These are phyloP conservation scores for Miniopterus natalensis DNA, from an alignment of 2,113 vertebrate species.

Conservation along the genomic window DNA sequence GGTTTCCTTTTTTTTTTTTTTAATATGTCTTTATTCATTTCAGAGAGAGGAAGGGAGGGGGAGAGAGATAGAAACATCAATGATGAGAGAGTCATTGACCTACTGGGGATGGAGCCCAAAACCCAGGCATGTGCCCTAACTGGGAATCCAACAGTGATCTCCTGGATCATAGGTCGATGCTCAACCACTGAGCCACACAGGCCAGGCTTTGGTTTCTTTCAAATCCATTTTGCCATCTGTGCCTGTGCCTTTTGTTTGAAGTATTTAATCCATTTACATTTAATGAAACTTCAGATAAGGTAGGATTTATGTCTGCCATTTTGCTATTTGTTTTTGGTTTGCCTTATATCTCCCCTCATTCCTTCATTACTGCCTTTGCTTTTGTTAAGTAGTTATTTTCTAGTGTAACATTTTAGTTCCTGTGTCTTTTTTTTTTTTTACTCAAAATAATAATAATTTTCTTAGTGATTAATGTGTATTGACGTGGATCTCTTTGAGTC, in stretches of 20 bases:
- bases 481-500: not conserved
- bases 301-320: not conserved
- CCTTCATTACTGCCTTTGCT: not conserved
- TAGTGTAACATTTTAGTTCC: not conserved
- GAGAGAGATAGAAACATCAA: no score
- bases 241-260: not conserved
- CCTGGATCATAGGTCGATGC: no score
- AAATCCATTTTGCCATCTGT: not conserved
- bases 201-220: not conserved
- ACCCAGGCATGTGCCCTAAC: no score
- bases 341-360: not conserved
- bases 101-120: no score
- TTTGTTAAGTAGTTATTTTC: constrained; percentile 3
- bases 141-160: no score
- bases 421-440: not conserved
- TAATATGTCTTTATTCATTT: no score
- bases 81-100: no score
- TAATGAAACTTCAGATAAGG: constrained; percentile 48
- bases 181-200: no score
- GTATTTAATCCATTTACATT: not conserved
- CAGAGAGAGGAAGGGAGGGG: no score
- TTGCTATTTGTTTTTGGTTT: not conserved
- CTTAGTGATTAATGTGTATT: not conserved
- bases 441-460: not conserved
- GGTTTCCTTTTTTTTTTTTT: not conserved